Base-by-base conservation (phyloP, 2,113 vertebrate species). In the Dendropsophus ebraccatus region DNA sequence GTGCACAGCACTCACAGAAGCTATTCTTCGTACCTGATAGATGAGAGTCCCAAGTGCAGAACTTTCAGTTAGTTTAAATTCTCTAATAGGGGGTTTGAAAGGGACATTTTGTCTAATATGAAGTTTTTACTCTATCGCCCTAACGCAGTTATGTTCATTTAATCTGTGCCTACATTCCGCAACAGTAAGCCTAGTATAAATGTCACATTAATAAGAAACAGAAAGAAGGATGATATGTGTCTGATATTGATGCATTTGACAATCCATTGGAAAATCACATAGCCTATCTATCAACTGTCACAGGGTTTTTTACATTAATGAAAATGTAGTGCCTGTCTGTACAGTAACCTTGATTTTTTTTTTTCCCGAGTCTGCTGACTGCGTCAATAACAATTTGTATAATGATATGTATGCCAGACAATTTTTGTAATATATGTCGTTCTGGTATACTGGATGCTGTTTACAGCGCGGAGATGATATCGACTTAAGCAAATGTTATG, bases 221-320 rank as follows among this genome's bases (percentile, higher is more conserved):
- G 17, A 54, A 35, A 70, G 35, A 70, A 41, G 7, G 67, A 41
- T 37, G 67, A 70, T 70, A 41, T 70, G 65, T 70, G 7, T 41
- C 35, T 70, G 19, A 30, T 77, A 77, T 77, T 77, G 74, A 77
- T 58, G 49, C 54, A 32, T 73, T 58, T 52, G 81, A 69, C 62
- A 83, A 16, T 74, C 67, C 49, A 73, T 73, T 54, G 49, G 21
- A 73, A 73, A 73, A 58, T 73, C 50, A 73, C 49, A 58, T 30
- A 50, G 60, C 60, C 80, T 52, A 83, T 83, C 69, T 74, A 25
- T 73, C 81, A 83, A 56, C 67, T 83, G 67, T 73, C 81, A 73
- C 49, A 45, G 81, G 30, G 52, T 56, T 56, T 81, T 83, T 70
- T 32, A 50, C 37, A 41, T 74, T 73, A 69, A 83, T 6, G 28